Evolutionary conservation across 1,140 invertebrate genomes (phyloP), one percentile per base, ranked within the genome.

Genomic region (Pseudomyrmex gracilis): DNA sequence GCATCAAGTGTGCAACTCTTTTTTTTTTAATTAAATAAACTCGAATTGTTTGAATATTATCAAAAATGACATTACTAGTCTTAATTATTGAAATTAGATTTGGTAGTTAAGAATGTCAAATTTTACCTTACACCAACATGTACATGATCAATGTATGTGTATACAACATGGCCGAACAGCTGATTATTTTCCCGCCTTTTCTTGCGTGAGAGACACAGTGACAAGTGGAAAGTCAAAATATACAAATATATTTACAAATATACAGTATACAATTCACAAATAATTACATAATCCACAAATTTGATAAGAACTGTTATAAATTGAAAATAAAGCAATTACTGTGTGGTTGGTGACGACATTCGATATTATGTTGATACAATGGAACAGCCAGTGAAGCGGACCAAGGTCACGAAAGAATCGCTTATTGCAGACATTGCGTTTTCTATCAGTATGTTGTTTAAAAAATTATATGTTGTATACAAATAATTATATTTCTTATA

Each of bases 391-490:
- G n/a, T 5, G 0, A 90, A 90, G 82, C 84, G 76, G 3, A 13
- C 22, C 1, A 90, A 58, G 67, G 0, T 64, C 1, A 64, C 78
- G 1, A 80, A 80, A 49, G 83, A 90, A 64, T 66, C 67, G 15
- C n/a, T 15, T 9, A 2, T 89, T 8, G 1, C 1, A 3, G 89
- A 89, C 12, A 86, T 89, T n/a, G 55, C 82, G 7, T n/a, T 47
- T 12, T 84, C 73, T 55, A 22, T 89, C 45, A 51, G 90, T 87
- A 83, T 68, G 90, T 87, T 60, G 10, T 20, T n/a, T 22, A 7
- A 12, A 49, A 34, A 60, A 1, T 5, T 76, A 9, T 51, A 34
- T 2, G 15, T 61, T 2, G 7, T 43, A 13, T 7, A 34, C 17
- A 47, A 12, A 34, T 7, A 34, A 34, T 7, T 34, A 34, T 34